phyloP scores from a whole-genome alignment of 2,797 vertebrate species.

The Sparidentex hasta region DNA sequence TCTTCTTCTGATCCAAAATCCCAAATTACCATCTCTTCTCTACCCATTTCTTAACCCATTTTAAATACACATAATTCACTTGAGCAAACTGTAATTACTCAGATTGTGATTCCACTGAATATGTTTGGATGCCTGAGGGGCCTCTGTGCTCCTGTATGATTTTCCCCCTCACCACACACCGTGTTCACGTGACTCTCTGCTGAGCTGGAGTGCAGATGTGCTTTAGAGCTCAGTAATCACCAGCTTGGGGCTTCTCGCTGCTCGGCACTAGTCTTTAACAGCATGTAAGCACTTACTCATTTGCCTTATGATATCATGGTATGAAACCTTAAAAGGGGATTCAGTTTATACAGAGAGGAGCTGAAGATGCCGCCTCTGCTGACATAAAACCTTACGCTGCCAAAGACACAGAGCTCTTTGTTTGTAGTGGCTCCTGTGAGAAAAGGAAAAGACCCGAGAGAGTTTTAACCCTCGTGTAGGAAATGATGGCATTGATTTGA shows the following conservation, averaged over 20 bases:
- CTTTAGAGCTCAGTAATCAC: conserved; percentile 84
- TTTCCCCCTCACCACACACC: conserved; percentile 62
- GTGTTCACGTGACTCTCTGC: conserved; percentile 72
- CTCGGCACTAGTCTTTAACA: conserved; percentile 83
- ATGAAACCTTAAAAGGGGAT: conserved; percentile 82
- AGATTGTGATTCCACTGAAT: conserved; percentile 70
- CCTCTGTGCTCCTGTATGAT: conserved; percentile 57
- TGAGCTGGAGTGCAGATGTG: conserved; percentile 85
- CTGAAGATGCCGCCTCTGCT: conserved; percentile 67
- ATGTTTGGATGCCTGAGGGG: conserved; percentile 59
- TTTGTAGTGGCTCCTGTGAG: conserved; percentile 2
- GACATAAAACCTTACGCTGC: conserved; percentile 43
- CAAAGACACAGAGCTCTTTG: conserved; percentile 34
- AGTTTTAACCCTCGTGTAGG: conserved; percentile 12
- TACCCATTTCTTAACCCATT: conserved; percentile 60
- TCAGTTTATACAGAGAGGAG: conserved; percentile 79
- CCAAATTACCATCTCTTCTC: conserved; percentile 67
- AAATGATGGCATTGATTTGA: conserved; percentile 16
- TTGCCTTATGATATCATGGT: conserved; percentile 86
- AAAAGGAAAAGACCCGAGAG: conserved; percentile 17
- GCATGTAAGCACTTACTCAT: conserved; percentile 89
- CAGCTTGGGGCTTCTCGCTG: conserved; percentile 83
- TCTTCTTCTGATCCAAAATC: conserved; percentile 60
- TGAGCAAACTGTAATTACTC: conserved; percentile 76
- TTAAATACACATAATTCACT: conserved; percentile 75